phyloP scores from a whole-genome alignment of 2,113 vertebrate species.

The Nothobranchius furzeri region DNA sequence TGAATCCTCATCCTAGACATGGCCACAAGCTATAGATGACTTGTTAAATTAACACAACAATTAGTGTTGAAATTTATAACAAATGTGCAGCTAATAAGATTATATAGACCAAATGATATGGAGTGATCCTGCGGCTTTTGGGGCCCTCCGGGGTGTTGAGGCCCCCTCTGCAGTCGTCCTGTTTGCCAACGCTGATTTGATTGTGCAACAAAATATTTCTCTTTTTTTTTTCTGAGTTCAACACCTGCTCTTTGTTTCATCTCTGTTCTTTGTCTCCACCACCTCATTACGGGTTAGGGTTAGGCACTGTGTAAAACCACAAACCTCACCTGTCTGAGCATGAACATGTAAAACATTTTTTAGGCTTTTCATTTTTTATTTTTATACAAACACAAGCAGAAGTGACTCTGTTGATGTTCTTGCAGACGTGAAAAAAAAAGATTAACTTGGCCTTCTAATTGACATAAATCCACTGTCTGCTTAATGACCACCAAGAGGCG shows the following conservation, averaged over 20 bases:
- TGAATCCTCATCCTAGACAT: neutral
- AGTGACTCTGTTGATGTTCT: neutral
- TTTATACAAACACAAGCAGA: no score
- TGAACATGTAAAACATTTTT: neutral
- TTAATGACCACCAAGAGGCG: neutral
- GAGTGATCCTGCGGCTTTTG: neutral
- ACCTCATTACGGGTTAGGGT: neutral
- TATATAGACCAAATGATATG: neutral
- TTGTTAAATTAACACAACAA: neutral
- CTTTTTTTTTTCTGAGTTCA: neutral
- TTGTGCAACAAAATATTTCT: neutral
- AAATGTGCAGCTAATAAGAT: neutral
- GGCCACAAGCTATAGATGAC: neutral
- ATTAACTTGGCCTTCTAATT: neutral
- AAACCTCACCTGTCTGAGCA: neutral
- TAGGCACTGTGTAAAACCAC: neutral
- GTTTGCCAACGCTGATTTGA: neutral
- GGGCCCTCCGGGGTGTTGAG: neutral
- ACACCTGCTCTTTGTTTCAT: neutral
- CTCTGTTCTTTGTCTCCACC: neutral
- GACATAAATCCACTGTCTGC: no score
- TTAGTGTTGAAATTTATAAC: neutral
- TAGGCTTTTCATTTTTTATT: neutral
- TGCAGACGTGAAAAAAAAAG: neutral
- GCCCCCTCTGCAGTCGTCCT: neutral